A percentile compares a stretch with the other conserved stretches of the same genome.
Evolutionary conservation across 2,888 invertebrate species (phyloP).

Genomic region (Calameuta idolon): DNA sequence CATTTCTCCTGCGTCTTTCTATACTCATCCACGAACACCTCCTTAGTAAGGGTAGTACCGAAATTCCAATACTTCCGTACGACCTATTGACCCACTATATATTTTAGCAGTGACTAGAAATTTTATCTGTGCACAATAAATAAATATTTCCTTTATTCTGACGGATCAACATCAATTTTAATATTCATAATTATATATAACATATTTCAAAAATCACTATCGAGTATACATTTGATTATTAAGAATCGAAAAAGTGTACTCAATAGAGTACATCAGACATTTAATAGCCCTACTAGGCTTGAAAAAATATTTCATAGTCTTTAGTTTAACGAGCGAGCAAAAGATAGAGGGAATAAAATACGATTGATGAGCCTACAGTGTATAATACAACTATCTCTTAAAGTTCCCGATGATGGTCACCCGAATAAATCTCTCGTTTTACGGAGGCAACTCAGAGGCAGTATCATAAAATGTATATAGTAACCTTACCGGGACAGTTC

Average conservation of each 20-base stretch:
- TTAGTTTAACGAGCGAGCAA: neutral
- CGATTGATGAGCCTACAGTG: neutral
- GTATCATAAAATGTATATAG: neutral
- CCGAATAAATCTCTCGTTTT: slow-evolving; percentile 3
- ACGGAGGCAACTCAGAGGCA: neutral
- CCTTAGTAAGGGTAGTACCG: neutral
- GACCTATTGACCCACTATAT: neutral
- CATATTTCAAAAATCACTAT: neutral
- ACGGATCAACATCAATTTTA: no score
- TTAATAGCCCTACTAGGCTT: neutral
- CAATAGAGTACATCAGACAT: neutral
- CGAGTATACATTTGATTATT: neutral
- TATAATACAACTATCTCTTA: neutral
- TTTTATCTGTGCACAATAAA: no score
- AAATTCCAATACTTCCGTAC: neutral
- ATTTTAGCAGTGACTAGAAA: no score
- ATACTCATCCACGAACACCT: neutral
- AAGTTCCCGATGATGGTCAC: neutral
- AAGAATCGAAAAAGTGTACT: neutral
- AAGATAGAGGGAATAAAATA: neutral
- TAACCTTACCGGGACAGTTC: neutral
- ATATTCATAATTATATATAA: neutral
- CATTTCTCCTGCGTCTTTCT: neutral
- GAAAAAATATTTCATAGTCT: neutral
- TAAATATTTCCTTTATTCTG: no score